These are phyloP conservation scores for Malurus elegans DNA, from an alignment of 2,113 vertebrate species.

Conservation along the genomic window DNA sequence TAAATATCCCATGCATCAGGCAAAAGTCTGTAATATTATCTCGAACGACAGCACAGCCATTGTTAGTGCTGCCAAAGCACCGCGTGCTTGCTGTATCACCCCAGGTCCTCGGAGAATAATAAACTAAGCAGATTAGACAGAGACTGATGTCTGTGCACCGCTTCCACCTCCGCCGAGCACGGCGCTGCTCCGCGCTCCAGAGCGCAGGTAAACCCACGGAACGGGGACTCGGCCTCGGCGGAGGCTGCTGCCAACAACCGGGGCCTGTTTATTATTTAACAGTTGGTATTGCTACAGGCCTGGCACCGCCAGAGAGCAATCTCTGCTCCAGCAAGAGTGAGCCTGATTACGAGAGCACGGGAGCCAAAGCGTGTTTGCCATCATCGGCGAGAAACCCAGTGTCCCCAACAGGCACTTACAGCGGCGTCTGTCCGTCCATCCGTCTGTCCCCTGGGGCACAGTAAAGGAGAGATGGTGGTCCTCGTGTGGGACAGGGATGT, in stretches of 20 bases:
- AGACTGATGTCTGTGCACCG: conserved; percentile 57
- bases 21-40: conserved; percentile 71
- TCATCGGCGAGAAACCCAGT: conserved; percentile 65
- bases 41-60: conserved; percentile 70
- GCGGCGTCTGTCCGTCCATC: fast-evolving
- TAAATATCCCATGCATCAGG: conserved; percentile 57
- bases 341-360: conserved; percentile 71
- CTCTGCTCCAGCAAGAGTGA: conserved; percentile 75
- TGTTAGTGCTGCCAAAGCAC: conserved; percentile 69
- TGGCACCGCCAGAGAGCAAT: conserved; percentile 78
- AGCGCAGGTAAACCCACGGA: conserved; percentile 73
- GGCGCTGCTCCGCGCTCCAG: conserved; percentile 10
- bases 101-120: conserved; percentile 69
- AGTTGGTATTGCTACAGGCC: conserved; percentile 83
- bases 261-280: conserved; percentile 86
- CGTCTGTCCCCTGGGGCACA: not conserved
- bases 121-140: conserved; percentile 73
- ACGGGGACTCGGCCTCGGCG: conserved; percentile 45
- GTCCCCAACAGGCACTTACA: conserved; percentile 57
- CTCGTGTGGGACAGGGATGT: not conserved
- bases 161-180: conserved; percentile 19
- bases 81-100: conserved; percentile 64
- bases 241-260: conserved; percentile 74
- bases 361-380: conserved; percentile 81
- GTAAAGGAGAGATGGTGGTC: not conserved